Conservation (phyloP, 2,113 vertebrate genomes). For the Xerus inauris region DNA sequence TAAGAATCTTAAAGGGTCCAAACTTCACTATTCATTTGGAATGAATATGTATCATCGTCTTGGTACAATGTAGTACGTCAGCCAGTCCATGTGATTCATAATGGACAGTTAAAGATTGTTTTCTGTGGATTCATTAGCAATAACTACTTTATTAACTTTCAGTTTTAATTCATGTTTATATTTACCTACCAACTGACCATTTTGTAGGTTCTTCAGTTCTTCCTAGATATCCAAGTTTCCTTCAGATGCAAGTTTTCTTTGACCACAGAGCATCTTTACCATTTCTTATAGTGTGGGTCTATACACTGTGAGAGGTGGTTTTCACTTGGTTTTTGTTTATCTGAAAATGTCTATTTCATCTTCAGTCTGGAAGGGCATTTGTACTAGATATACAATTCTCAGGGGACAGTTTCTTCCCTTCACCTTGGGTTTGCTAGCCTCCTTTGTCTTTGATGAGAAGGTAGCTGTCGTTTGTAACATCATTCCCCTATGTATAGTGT, state of each 20-base stretch:
- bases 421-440: not conserved
- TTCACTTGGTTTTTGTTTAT: not conserved
- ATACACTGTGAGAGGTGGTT: not conserved
- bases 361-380: not conserved
- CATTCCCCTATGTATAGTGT: not conserved
- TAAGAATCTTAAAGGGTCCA: conserved; percentile 2
- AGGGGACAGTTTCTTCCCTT: not conserved
- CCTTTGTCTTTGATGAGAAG: not conserved
- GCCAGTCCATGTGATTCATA: not conserved
- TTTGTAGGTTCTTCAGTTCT: not conserved
- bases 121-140: not conserved
- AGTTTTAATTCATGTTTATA: not conserved
- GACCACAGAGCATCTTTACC: not conserved
- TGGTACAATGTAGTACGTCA: not conserved
- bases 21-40: not conserved
- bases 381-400: not conserved
- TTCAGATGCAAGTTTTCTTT: not conserved
- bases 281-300: not conserved
- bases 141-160: not conserved
- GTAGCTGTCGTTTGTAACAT: not conserved
- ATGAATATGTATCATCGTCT: not conserved
- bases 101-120: not conserved
- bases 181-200: not conserved
- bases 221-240: not conserved
- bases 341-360: conserved; percentile 12